phyloP scores from a whole-genome alignment of 23 tunicate genomes.

The Halocynthia roretzi region DNA sequence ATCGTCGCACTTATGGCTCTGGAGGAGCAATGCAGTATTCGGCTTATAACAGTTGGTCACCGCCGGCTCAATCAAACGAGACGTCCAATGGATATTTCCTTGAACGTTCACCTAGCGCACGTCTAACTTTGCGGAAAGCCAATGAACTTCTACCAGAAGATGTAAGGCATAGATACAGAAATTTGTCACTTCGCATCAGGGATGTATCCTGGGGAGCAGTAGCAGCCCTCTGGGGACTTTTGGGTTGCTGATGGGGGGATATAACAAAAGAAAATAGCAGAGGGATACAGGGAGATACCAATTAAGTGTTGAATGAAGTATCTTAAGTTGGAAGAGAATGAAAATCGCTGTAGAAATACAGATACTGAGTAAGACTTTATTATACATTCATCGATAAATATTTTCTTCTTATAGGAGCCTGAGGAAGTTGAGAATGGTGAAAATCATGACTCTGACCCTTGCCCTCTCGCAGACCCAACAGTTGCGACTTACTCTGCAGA shows the following conservation, averaged over 20 bases:
- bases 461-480: constrained; percentile 13
- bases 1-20: constrained; percentile 19
- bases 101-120: constrained; percentile 22
- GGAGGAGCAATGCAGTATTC: constrained; percentile 29
- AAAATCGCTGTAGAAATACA: too few species aligned
- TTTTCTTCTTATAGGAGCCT: constrained; percentile 1
- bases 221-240: too few species aligned
- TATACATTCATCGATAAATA: neutral
- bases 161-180: neutral
- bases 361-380: too few species aligned
- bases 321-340: too few species aligned
- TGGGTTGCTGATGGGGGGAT: too few species aligned
- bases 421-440: constrained; percentile 24
- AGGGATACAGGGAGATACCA: too few species aligned
- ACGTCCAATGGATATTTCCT: constrained; percentile 26
- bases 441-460: constrained; percentile 6
- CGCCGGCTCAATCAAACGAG: constrained; percentile 24
- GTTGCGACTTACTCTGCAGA: neutral
- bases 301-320: too few species aligned
- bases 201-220: too few species aligned
- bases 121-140: constrained; percentile 19
- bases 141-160: constrained; percentile 22
- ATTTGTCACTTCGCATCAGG: too few species aligned
- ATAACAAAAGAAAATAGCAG: too few species aligned
- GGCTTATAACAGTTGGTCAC: constrained; percentile 22